These are phyloP conservation scores for Scartelaos histophorus DNA, from an alignment of 2,113 vertebrate species.

Conservation along the genomic window DNA sequence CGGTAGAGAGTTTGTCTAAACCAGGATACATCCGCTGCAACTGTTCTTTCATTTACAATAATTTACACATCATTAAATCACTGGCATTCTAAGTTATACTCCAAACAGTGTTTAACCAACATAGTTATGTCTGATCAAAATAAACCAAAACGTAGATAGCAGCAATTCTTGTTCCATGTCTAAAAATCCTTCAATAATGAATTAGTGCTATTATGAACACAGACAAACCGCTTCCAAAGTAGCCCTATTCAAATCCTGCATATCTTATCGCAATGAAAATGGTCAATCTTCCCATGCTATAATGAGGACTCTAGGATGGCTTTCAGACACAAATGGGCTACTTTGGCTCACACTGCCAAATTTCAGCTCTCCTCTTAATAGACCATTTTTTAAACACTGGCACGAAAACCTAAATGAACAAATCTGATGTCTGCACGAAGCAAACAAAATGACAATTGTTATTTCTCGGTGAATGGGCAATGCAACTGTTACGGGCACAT, in stretches of 20 bases:
- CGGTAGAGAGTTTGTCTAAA: constrained; percentile 12
- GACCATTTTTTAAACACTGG: constrained; percentile 29
- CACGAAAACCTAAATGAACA: constrained; percentile 27
- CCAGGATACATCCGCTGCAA: constrained; percentile 11
- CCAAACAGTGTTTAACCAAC: constrained; percentile 32
- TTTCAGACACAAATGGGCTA: constrained; percentile 37
- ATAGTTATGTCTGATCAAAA: constrained; percentile 26
- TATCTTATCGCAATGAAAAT: constrained; percentile 44
- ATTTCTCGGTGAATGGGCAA: constrained; percentile 26
- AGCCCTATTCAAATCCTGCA: constrained; percentile 41
- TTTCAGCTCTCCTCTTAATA: constrained; percentile 38
- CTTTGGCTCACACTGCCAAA: constrained; percentile 21
- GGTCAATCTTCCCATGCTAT: constrained; percentile 28
- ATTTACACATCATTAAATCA: constrained; percentile 32
- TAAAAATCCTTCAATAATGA: constrained; percentile 46
- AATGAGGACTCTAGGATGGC: constrained; percentile 47
- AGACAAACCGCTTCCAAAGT: constrained; percentile 30
- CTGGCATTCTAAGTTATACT: constrained; percentile 27
- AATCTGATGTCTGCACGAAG: constrained; percentile 33
- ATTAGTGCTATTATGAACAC: constrained; percentile 31
- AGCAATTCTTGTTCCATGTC: constrained; percentile 27
- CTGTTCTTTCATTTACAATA: constrained; percentile 11
- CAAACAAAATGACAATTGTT: constrained; percentile 41
- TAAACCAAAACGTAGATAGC: constrained; percentile 32
- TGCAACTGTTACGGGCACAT: constrained; percentile 22